Evolutionary conservation across 2,113 vertebrate species (phyloP).

Genomic region (Oryzias curvinotus): DNA sequence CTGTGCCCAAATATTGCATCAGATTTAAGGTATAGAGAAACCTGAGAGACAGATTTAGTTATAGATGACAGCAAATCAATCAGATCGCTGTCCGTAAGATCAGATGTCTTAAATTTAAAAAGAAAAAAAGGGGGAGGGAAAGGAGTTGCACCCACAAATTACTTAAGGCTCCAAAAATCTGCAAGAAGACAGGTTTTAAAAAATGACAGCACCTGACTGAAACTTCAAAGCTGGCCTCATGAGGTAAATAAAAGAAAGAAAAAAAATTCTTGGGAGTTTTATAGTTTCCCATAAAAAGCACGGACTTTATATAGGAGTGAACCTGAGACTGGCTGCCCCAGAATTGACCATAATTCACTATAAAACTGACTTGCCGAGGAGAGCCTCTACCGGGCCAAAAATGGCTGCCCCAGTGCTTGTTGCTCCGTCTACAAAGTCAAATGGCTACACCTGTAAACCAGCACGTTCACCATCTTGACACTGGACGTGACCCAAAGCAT

Average conservation of each 20-base stretch:
- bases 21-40: slow-evolving; percentile 57
- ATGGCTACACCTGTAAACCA: slow-evolving; percentile 67
- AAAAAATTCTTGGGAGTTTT: slow-evolving; percentile 73
- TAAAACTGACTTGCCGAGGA: slow-evolving; percentile 62
- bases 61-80: slow-evolving; percentile 76
- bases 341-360: slow-evolving; percentile 71
- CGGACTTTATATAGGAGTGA: slow-evolving; percentile 76
- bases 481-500: slow-evolving; percentile 47
- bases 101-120: slow-evolving; percentile 71
- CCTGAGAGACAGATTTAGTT: slow-evolving; percentile 67
- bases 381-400: slow-evolving; percentile 50
- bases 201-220: slow-evolving; percentile 73
- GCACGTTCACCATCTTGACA: slow-evolving; percentile 52
- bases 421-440: slow-evolving; percentile 52
- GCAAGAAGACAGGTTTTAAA: slow-evolving; percentile 54
- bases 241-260: slow-evolving; percentile 60
- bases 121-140: slow-evolving; percentile 35
- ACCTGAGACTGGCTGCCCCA: slow-evolving; percentile 67
- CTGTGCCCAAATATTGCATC: slow-evolving; percentile 65
- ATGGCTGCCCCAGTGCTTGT: slow-evolving; percentile 36
- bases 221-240: slow-evolving; percentile 76
- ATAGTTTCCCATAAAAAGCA: slow-evolving; percentile 77
- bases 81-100: slow-evolving; percentile 61
- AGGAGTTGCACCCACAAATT: slow-evolving; percentile 48
- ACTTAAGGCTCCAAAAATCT: slow-evolving; percentile 67